These are phyloP conservation scores for Gallinago media DNA, from an alignment of 2,113 vertebrate genomes.

Conservation along the genomic window DNA sequence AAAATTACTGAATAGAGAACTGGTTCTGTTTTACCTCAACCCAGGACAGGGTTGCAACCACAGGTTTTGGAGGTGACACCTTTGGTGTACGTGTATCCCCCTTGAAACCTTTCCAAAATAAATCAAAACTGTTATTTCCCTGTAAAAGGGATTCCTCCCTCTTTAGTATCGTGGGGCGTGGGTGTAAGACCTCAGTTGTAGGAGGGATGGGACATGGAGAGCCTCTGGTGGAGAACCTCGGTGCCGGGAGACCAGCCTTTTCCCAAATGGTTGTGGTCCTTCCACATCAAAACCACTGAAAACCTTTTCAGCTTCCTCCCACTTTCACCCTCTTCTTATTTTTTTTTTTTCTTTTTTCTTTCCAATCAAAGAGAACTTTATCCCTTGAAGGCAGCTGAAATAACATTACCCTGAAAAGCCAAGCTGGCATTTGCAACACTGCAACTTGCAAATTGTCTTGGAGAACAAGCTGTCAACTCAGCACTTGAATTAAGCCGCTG, in stretches of 20 bases:
- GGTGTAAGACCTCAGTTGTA: not conserved
- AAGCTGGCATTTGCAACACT: conserved; percentile 63
- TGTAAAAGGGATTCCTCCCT: not conserved
- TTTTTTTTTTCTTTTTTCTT: not conserved
- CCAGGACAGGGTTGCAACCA: not conserved
- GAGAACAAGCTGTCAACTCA: conserved; percentile 75
- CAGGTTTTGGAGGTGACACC: not conserved
- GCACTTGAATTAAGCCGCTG: conserved; percentile 66
- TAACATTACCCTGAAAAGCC: conserved; percentile 53
- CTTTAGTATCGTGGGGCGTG: not conserved
- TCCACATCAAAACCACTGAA: not conserved
- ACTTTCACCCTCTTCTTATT: not conserved
- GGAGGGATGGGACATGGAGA: not conserved
- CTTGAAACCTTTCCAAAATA: not conserved
- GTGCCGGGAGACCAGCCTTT: not conserved
- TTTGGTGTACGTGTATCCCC: accelerated
- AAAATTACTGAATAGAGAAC: no score
- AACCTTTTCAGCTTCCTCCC: not conserved
- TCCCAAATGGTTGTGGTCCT: not conserved
- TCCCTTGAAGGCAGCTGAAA: conserved; percentile 66
- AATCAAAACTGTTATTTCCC: not conserved
- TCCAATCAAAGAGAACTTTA: conserved; percentile 7
- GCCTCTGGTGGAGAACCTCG: not conserved
- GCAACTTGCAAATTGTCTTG: conserved; percentile 67
- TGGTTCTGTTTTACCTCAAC: no score